Base-by-base conservation (phyloP, 2,888 invertebrate genomes). In the Andrena hattorfiana region DNA sequence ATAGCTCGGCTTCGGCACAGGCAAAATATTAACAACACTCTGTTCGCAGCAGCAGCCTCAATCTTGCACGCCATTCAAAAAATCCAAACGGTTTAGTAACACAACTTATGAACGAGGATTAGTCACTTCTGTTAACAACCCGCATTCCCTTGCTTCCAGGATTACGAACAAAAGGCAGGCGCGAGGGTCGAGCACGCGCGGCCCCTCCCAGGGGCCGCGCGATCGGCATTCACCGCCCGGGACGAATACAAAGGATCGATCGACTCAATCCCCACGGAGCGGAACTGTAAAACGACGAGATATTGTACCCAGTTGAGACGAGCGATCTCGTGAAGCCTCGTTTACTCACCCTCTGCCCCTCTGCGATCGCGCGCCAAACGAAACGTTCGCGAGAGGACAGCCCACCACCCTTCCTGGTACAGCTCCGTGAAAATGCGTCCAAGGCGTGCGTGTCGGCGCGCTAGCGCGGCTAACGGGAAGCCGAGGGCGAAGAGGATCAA, bases 261-360 rank as follows among this genome's bases (percentile, higher is more conserved):
- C 32, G 8, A n/a, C 7, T 28, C 59, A 13, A 13, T 42, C 42
- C 42, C 42, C 42, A 13, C 42, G 35, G 51, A 8, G 2, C 0
- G 13, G 16, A 60, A 20, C 60, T 16, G 42, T 42, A 16, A 42
- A 42, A 42, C 1, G 42, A 16, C 42, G 42, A 42, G 42, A 42
- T 16, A 42, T 42, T 16, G 4, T 5, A 16, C 42, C 42, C 42
- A 42, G 42, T 16, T 16, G 42, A 42, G 13, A 5, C 42, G 42
- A 42, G 42, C 42, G 30, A 5, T 42, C 42, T 5, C 23, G 32
- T 5, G 4, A 49, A 79, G 54, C 48, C 69, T 35, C 26, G 64
- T 67, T 73, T 84, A 83, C 79, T 80, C 83, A 78, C 76, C 77
- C 48, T 77, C 10, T 8, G 32, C 59, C 64, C 56, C 26, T 54